Evolutionary conservation across 30 jellyfish, hydroid and myxozoan species (phyloP).

Genomic region (Aurelia sp.): DNA sequence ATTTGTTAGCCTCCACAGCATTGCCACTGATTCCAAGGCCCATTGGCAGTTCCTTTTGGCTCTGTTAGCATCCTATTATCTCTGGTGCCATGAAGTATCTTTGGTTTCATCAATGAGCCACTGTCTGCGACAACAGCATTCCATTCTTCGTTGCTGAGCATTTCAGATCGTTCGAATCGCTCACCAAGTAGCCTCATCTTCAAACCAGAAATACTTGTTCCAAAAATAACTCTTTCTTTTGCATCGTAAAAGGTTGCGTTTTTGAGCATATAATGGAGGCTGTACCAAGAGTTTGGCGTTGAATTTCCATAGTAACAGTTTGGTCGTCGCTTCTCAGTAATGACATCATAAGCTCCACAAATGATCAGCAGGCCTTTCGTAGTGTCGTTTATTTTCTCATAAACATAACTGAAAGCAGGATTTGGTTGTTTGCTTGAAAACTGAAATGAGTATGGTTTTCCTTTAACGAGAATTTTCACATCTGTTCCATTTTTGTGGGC

Average conservation of each 20-base stretch:
- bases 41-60: not conserved
- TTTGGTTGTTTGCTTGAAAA: not conserved
- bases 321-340: not conserved
- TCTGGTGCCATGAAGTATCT: too few species aligned
- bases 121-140: slow-evolving; percentile 2
- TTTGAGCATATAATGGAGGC: not conserved
- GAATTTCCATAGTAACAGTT: slow-evolving; percentile 42
- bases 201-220: not conserved
- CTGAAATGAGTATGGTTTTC: not conserved
- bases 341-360: slow-evolving; percentile 14
- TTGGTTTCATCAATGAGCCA: not conserved
- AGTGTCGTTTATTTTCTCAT: not conserved
- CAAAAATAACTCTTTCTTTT: slow-evolving; percentile 1
- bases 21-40: not conserved
- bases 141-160: slow-evolving; percentile 27
- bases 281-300: slow-evolving; percentile 26
- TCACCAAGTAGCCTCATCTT: slow-evolving; percentile 32
- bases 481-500: slow-evolving; percentile 6
- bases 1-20: not conserved
- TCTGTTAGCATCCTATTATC: not conserved
- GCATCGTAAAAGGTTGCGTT: slow-evolving; percentile 16
- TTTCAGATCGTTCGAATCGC: slow-evolving; percentile 6
- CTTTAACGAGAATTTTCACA: not conserved
- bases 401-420: not conserved
- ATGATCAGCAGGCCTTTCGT: slow-evolving; percentile 3